phyloP scores from a whole-genome alignment of 1,140 invertebrate genomes.

The Tetramorium parvispinum region DNA sequence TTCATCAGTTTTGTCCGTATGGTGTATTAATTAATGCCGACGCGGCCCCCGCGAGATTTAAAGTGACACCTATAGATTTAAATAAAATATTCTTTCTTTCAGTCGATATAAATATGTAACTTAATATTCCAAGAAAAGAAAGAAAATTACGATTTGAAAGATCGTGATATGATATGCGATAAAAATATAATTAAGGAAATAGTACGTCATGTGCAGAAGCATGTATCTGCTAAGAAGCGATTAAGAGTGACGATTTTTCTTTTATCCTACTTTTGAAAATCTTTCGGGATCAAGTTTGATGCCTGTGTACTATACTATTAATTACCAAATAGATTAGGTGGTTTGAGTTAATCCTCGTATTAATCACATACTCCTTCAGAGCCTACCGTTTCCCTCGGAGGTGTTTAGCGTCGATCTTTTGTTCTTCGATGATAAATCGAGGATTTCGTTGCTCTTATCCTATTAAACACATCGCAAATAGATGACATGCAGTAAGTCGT shows the following conservation, averaged over 20 bases:
- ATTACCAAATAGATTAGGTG: slow-evolving; percentile 65
- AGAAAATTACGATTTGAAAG: background rate
- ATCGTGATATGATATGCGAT: background rate
- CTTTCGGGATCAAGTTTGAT: background rate
- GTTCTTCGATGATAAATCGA: slow-evolving; percentile 56
- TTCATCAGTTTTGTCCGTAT: background rate
- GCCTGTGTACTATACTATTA: slow-evolving; percentile 44
- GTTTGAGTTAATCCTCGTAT: slow-evolving; percentile 73
- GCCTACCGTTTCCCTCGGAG: background rate
- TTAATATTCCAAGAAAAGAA: too few species aligned
- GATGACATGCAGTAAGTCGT: slow-evolving; percentile 8
- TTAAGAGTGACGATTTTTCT: slow-evolving; percentile 38
- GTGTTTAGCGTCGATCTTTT: slow-evolving; percentile 4
- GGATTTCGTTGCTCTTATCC: slow-evolving; percentile 32
- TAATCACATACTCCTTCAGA: slow-evolving; percentile 71
- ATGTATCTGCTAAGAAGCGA: slow-evolving; percentile 10
- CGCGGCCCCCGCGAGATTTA: background rate
- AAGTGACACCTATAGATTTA: background rate
- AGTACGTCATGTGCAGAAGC: background rate
- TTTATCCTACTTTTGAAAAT: slow-evolving; percentile 17
- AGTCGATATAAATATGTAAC: background rate
- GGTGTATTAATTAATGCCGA: slow-evolving; percentile 36
- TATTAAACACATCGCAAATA: slow-evolving; percentile 36
- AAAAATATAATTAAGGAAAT: background rate
- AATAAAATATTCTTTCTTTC: background rate